A percentile compares a stretch with the other conserved stretches of the same genome.
Evolutionary conservation across 2,113 vertebrate species (phyloP).

Genomic region (Antechinus stuartii): DNA sequence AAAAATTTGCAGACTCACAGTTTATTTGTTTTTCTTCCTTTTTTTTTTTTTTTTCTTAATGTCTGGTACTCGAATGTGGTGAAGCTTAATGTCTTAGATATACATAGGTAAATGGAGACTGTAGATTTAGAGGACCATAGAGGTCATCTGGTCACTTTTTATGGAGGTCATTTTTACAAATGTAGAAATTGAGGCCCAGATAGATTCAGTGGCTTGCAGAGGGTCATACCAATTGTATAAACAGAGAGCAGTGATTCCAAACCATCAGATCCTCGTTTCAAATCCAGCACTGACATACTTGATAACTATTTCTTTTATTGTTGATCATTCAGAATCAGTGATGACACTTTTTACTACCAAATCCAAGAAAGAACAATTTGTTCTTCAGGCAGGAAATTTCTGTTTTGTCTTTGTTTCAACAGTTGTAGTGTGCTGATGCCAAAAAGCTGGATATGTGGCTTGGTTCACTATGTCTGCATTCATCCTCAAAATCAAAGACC

Average conservation of each 20-base stretch:
- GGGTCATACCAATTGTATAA: background rate
- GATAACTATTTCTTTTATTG: slow-evolving; percentile 57
- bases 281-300: background rate
- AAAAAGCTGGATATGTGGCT: background rate
- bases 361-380: slow-evolving; percentile 71
- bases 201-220: background rate
- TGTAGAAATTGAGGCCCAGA: background rate
- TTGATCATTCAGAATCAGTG: slow-evolving; percentile 60
- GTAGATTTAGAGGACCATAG: background rate
- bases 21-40: background rate
- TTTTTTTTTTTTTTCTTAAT: background rate
- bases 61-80: background rate
- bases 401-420: slow-evolving; percentile 51
- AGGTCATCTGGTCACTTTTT: background rate
- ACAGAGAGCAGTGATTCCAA: background rate
- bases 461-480: slow-evolving; percentile 2
- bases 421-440: background rate
- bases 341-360: slow-evolving; percentile 60
- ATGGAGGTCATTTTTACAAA: background rate
- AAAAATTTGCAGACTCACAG: background rate
- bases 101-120: background rate
- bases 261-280: background rate
- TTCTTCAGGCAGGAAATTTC: slow-evolving; percentile 78
- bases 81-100: background rate
- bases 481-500: background rate